phyloP scores from a whole-genome alignment of 2,888 invertebrate species.

The Calliphora vomitoria region DNA sequence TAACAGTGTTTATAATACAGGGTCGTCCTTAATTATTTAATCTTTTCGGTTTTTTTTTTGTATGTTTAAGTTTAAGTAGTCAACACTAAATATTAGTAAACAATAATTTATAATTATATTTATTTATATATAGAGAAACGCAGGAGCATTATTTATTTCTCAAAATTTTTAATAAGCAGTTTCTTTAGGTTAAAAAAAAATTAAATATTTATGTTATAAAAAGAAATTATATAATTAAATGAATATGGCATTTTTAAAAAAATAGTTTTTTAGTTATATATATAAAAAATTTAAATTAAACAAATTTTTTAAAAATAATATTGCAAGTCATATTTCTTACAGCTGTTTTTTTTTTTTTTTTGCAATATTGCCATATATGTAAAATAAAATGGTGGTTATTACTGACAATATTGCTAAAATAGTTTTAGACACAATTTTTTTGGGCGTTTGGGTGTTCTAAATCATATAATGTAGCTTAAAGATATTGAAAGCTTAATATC shows the following conservation, averaged over 20 bases:
- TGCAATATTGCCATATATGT: not conserved
- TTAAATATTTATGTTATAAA: conserved; percentile 23
- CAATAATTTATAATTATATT: conserved; percentile 71
- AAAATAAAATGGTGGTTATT: no score
- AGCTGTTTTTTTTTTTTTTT: conserved; percentile 10
- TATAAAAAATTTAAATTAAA: conserved; percentile 23
- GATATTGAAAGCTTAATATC: no score
- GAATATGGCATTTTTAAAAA: conserved; percentile 68
- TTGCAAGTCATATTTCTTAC: conserved; percentile 49
- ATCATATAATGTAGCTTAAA: no score
- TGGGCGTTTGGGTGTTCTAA: no score
- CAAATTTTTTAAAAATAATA: conserved; percentile 55
- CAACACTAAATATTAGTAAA: conserved; percentile 74
- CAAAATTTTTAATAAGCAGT: conserved; percentile 50
- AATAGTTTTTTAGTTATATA: not conserved
- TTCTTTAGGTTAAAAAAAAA: conserved; percentile 40
- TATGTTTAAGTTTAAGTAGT: conserved; percentile 67
- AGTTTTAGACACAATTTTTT: no score
- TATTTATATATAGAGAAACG: conserved; percentile 63
- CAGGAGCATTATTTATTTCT: conserved; percentile 23
- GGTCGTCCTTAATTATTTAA: conserved; percentile 53
- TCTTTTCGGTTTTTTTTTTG: conserved; percentile 12
- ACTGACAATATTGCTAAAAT: no score
- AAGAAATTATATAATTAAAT: conserved; percentile 12
- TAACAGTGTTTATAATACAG: conserved; percentile 78